Percentiles rank a stretch among this genome's conserved stretches.
Evolutionary conservation across 1,140 invertebrate genomes (phyloP).

Genomic region (Hycleus cichorii): DNA sequence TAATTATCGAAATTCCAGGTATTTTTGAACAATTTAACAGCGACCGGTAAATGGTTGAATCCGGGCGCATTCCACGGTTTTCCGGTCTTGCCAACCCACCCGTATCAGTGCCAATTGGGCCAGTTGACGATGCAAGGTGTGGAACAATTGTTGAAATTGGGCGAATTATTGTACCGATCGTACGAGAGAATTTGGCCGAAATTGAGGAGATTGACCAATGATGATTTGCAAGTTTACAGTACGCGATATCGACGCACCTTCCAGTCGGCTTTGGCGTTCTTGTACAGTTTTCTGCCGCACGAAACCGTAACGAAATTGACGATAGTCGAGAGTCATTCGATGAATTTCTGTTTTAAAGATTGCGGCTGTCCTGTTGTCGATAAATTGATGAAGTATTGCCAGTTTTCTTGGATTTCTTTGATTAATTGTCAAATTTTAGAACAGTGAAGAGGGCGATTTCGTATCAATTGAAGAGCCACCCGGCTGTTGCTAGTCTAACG

Average conservation of each 20-base stretch:
- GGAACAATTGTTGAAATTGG: constrained; percentile 68
- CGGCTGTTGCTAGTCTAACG: constrained; percentile 45
- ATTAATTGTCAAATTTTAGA: neutral
- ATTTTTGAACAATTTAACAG: constrained; percentile 50
- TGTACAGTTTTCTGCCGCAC: constrained; percentile 65
- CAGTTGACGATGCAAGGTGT: constrained; percentile 60
- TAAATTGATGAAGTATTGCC: constrained; percentile 41
- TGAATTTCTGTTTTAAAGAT: constrained; percentile 78
- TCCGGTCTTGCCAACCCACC: constrained; percentile 59
- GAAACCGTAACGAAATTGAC: constrained; percentile 44
- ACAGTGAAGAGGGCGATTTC: constrained; percentile 30
- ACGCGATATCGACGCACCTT: constrained; percentile 82
- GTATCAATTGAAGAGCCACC: constrained; percentile 52
- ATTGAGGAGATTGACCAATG: constrained; percentile 38
- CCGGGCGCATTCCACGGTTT: constrained; percentile 77
- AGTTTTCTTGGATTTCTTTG: no score
- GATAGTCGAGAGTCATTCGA: constrained; percentile 66
- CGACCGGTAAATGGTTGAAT: constrained; percentile 59
- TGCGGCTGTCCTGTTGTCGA: constrained; percentile 73
- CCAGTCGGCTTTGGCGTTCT: constrained; percentile 75
- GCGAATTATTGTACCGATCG: constrained; percentile 58
- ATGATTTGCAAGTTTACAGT: constrained; percentile 66
- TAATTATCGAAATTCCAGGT: neutral
- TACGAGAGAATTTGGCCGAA: constrained; percentile 49
- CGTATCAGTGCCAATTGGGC: constrained; percentile 54